phyloP scores from a whole-genome alignment of 2,888 invertebrate genomes.

The Anthoptus insignis region DNA sequence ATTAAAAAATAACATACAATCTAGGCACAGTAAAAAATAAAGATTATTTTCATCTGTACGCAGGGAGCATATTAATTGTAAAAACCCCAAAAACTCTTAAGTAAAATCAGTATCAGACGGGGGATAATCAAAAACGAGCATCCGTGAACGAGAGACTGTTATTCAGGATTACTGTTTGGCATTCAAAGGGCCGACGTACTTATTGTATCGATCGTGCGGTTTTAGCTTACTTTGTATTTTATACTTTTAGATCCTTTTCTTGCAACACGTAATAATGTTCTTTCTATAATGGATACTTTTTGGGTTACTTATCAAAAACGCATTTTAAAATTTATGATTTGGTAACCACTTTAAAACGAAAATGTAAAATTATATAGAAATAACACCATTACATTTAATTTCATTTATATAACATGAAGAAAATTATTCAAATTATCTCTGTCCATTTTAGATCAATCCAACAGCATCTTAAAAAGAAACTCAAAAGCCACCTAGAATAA shows the following conservation, averaged over 20 bases:
- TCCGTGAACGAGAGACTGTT: constrained; percentile 27
- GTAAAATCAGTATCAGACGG: constrained; percentile 44
- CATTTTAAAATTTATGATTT: too few relatives aligned
- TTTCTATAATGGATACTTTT: neutral
- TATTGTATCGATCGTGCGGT: constrained; percentile 28
- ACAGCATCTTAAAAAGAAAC: neutral
- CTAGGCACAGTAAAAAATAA: too few relatives aligned
- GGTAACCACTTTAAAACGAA: too few relatives aligned
- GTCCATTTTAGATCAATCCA: neutral
- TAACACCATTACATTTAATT: too few relatives aligned
- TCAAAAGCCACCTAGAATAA: too few relatives aligned
- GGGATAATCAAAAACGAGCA: constrained; percentile 33
- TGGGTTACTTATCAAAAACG: too few relatives aligned
- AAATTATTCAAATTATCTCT: too few relatives aligned
- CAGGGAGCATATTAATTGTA: constrained; percentile 49
- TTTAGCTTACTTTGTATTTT: constrained; percentile 19
- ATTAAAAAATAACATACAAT: too few relatives aligned
- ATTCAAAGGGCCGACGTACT: constrained; percentile 28
- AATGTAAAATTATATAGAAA: too few relatives aligned
- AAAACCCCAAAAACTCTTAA: constrained; percentile 40
- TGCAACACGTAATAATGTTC: neutral
- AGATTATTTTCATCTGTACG: too few relatives aligned
- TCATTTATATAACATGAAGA: too few relatives aligned
- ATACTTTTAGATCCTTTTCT: constrained; percentile 9
- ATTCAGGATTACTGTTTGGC: constrained; percentile 35